A percentile compares a stretch with the other conserved stretches of the same genome.
These are phyloP conservation scores for Plagiodera versicolora DNA, from an alignment of 2,888 invertebrate genomes.

Conservation along the genomic window DNA sequence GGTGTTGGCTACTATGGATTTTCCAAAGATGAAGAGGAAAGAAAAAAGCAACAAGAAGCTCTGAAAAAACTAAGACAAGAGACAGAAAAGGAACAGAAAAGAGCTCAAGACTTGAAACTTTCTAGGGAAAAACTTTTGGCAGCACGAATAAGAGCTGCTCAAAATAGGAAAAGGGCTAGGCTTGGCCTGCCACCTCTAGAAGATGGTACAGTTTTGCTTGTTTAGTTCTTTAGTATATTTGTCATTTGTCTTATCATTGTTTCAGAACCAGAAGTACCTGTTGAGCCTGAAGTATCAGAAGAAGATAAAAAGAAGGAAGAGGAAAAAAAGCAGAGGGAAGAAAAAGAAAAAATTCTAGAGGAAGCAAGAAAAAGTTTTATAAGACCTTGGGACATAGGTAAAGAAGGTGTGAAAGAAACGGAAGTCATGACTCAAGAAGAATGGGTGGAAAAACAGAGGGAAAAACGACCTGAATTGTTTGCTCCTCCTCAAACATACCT, in stretches of 20 bases:
- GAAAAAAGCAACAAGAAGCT: slow-evolving; percentile 79
- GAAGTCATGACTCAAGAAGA: slow-evolving; percentile 73
- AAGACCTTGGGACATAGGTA: slow-evolving; percentile 75
- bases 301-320: slow-evolving; percentile 34
- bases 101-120: slow-evolving; percentile 63
- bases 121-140: slow-evolving; percentile 69
- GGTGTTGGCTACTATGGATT: slow-evolving; percentile 93
- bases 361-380: slow-evolving; percentile 60
- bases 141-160: slow-evolving; percentile 71
- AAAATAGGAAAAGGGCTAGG: slow-evolving; percentile 71
- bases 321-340: slow-evolving; percentile 50
- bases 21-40: slow-evolving; percentile 79
- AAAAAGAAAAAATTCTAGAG: slow-evolving; percentile 57
- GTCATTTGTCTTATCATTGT: too few species aligned
- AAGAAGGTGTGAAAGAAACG: slow-evolving; percentile 61
- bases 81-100: slow-evolving; percentile 69
- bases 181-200: slow-evolving; percentile 72
- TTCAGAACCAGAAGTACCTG: slow-evolving; percentile 33
- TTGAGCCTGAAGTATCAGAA: slow-evolving; percentile 28
- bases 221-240: slow-evolving; percentile 1
- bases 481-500: slow-evolving; percentile 63
- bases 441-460: slow-evolving; percentile 74
- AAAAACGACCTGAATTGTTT: slow-evolving; percentile 74
- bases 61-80: slow-evolving; percentile 70
- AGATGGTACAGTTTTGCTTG: slow-evolving; percentile 50